A percentile compares a stretch with the other conserved stretches of the same genome.
phyloP scores from a whole-genome alignment of 2,113 vertebrate genomes.

The Rallus limicola region DNA sequence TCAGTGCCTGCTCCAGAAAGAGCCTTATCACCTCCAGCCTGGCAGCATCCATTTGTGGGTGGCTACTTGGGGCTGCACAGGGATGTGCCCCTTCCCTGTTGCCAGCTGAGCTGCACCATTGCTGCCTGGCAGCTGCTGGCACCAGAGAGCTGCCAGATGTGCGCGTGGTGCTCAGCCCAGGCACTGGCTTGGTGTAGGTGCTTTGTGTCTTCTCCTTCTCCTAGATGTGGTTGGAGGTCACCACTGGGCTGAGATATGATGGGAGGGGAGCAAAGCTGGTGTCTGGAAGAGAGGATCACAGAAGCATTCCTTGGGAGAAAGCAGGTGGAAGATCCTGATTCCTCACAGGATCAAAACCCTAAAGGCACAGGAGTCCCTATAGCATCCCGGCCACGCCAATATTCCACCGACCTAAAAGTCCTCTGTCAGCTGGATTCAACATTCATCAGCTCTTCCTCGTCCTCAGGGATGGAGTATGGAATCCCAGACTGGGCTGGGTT shows the following conservation, averaged over 20 bases:
- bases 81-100: neutral
- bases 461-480: neutral
- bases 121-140: neutral
- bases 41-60: neutral
- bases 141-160: neutral
- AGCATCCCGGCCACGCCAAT: neutral
- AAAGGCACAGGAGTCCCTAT: neutral
- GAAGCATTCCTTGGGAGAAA: neutral
- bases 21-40: rapidly evolving
- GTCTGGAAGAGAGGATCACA: neutral
- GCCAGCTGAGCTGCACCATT: rapidly evolving
- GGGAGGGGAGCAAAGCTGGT: rapidly evolving
- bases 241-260: neutral
- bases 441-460: neutral
- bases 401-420: neutral
- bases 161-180: neutral
- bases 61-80: neutral
- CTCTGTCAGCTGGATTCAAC: neutral
- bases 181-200: neutral
- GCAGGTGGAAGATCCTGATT: neutral
- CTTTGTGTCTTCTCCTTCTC: neutral
- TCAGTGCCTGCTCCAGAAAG: neutral
- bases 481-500: no score
- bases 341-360: neutral
- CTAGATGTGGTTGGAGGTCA: neutral